Evolutionary conservation across 1,140 invertebrate species (phyloP), one percentile per base, ranked within the genome.

Genomic region (Pollicipes pollicipes): DNA sequence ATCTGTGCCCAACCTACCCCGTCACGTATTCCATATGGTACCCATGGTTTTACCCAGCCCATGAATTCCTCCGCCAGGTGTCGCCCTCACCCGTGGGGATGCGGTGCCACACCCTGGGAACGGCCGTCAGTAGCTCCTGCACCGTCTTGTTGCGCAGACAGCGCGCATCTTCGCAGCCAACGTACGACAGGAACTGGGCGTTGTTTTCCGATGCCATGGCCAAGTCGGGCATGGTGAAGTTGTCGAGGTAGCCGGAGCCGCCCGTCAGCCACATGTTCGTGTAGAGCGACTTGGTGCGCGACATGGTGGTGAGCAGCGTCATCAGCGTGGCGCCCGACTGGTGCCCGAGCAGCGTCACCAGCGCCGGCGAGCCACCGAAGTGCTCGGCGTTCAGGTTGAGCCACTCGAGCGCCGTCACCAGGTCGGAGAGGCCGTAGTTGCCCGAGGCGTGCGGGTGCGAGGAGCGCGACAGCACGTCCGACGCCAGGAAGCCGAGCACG

Each of bases 351-450:
- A 93, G 75, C 0, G 89, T 92, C 0, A 93, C 88, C 0, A 85
- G 82, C 10, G 75, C 64, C 8, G 84, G 83, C 79, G 93, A 86
- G 0, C 91, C 91, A 0, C 91, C 90, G 76, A 94, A 94, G 78
- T 90, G 83, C 68, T 85, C 83, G 58, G 91, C 90, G 72, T 80
- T 79, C 75, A 91, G 91, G 67, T 86, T 80, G 0, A 93, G 85
- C 91, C 91, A 95, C 69, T 86, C 83, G 0, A 95, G 80, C 0
- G 85, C 90, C 2, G 84, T 83, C 10, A 91, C 77, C 27, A 93
- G 85, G 75, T 95, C 91, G 6, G 88, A 88, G 0, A 93, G 81
- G 0, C 87, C 91, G 76, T 93, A 93, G 76, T 94, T 93, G n/a
- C 91, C 91, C 0, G 90, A 90, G 0, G 86, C 88, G 10, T 80